These are phyloP conservation scores for Bombus difficillimus DNA, from an alignment of 1,140 invertebrate genomes.

Conservation along the genomic window DNA sequence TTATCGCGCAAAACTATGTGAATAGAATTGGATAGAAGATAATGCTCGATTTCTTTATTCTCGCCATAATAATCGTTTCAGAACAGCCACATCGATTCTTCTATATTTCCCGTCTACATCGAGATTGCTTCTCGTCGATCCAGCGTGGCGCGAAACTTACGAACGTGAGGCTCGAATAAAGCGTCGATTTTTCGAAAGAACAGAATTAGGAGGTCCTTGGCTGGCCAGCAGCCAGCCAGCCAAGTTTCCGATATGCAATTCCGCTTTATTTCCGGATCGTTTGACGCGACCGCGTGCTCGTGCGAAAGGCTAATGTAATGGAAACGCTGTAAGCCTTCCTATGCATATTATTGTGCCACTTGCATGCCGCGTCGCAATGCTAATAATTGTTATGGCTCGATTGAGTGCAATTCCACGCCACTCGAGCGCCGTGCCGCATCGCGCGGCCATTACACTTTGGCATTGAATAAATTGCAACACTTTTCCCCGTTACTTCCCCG, in stretches of 20 bases:
- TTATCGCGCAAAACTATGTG: no score
- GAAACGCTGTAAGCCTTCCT: constrained; percentile 72
- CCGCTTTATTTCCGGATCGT: constrained; percentile 78
- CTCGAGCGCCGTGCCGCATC: constrained; percentile 28
- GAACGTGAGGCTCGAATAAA: constrained; percentile 48
- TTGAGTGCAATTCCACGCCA: constrained; percentile 68
- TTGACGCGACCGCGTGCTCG: constrained; percentile 69
- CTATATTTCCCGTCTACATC: background rate
- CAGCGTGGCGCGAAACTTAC: constrained; percentile 39
- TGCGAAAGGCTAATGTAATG: constrained; percentile 75
- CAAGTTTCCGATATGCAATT: constrained; percentile 72
- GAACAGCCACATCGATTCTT: background rate
- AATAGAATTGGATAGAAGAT: no score
- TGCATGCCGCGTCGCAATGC: constrained; percentile 65
- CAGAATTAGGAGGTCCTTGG: constrained; percentile 65
- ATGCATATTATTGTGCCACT: constrained; percentile 78
- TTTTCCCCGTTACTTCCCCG: constrained; percentile 42
- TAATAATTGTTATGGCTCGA: constrained; percentile 77
- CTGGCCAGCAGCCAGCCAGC: constrained; percentile 62
- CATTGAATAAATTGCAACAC: constrained; percentile 72
- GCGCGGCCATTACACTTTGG: constrained; percentile 56
- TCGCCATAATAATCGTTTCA: no score
- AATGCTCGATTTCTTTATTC: no score
- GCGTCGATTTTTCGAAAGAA: constrained; percentile 66
- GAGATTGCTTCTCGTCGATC: constrained; percentile 35